Evolutionary conservation across 2,797 vertebrate genomes (phyloP), one percentile per base, ranked within the genome.

Genomic region (Gymnoscopelus microlampas): DNA sequence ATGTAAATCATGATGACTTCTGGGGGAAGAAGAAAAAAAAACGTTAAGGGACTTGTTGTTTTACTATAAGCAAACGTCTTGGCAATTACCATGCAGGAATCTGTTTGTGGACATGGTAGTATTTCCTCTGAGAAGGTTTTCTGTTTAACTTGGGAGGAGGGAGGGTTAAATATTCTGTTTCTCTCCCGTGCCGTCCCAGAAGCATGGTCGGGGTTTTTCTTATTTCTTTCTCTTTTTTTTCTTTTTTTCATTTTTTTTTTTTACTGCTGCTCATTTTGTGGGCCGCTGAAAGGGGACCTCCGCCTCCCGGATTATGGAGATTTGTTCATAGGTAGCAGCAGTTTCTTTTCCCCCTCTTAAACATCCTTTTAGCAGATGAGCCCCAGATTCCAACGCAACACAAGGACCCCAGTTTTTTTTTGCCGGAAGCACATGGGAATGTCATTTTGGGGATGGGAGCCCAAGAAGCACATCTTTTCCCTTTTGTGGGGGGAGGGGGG

Each of bases 391-490:
- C 68, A 73, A 66, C 29, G 81, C 64, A 39, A 66, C 62, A 63
- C 3, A 44, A 44, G 39, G 39, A 44, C 39, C 39, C 39, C 8
- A 44, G 9, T 5, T 39, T 39, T 39, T 35, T 35, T 39, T 5
- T 39, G 35, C 73, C 74, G 63, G 80, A 85, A 80, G 80, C 81
- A 85, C 85, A 83, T 88, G 86, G 76, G 62, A 87, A 89, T 87
- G 80, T 82, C 79, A 80, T 89, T 85, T 78, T 71, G 77, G 77
- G 71, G 70, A 86, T 62, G 67, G 58, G 53, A 78, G 67, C 54
- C 80, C 39, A 8, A 44, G 26, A 7, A 48, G 26, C 51, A 14
- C 71, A 68, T 65, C 60, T 54, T 55, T 57, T 76, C 68, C 63
- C 8, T 54, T 67, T 66, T 60, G 63, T 26, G n/a, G 14, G 5